These are phyloP conservation scores for Coenonympha arcania DNA, from an alignment of 2,888 invertebrate genomes.

Conservation along the genomic window DNA sequence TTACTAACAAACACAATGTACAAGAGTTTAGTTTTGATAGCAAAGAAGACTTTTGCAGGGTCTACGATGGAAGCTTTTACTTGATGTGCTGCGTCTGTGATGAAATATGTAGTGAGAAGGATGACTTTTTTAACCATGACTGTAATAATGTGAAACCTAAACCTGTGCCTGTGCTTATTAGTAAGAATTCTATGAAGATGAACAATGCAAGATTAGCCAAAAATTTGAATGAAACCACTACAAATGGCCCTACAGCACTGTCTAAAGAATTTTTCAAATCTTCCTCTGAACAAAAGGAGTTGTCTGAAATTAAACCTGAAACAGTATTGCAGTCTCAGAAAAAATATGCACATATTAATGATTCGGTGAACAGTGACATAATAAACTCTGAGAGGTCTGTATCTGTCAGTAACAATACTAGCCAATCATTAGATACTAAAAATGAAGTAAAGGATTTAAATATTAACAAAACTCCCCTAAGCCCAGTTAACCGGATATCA, in stretches of 20 bases:
- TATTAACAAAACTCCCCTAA: slow-evolving; percentile 35
- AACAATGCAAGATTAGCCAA: slow-evolving; percentile 50
- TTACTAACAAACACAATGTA: slow-evolving; percentile 84
- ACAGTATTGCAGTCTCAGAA: slow-evolving; percentile 40
- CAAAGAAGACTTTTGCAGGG: slow-evolving; percentile 78
- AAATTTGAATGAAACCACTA: slow-evolving; percentile 42
- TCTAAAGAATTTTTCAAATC: slow-evolving; percentile 41
- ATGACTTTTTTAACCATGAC: slow-evolving; percentile 83
- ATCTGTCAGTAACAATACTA: slow-evolving; percentile 45
- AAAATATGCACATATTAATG: slow-evolving; percentile 31
- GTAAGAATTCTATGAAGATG: slow-evolving; percentile 57
- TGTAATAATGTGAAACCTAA: slow-evolving; percentile 74
- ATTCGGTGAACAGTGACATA: slow-evolving; percentile 48
- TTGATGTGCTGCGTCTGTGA: slow-evolving; percentile 88
- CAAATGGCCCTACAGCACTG: slow-evolving; percentile 47
- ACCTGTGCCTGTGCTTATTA: slow-evolving; percentile 68
- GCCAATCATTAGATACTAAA: slow-evolving; percentile 45
- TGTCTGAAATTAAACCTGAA: slow-evolving; percentile 43
- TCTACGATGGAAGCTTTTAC: slow-evolving; percentile 80
- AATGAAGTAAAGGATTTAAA: slow-evolving; percentile 46
- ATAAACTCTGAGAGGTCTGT: slow-evolving; percentile 44
- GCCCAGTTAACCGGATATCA: slow-evolving; percentile 31
- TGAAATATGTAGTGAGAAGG: slow-evolving; percentile 82
- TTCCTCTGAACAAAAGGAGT: slow-evolving; percentile 46
- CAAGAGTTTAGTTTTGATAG: slow-evolving; percentile 79